A percentile compares a stretch with the other conserved stretches of the same genome.
Evolutionary conservation across 1,140 invertebrate genomes (phyloP).

Genomic region (Euura lappo): DNA sequence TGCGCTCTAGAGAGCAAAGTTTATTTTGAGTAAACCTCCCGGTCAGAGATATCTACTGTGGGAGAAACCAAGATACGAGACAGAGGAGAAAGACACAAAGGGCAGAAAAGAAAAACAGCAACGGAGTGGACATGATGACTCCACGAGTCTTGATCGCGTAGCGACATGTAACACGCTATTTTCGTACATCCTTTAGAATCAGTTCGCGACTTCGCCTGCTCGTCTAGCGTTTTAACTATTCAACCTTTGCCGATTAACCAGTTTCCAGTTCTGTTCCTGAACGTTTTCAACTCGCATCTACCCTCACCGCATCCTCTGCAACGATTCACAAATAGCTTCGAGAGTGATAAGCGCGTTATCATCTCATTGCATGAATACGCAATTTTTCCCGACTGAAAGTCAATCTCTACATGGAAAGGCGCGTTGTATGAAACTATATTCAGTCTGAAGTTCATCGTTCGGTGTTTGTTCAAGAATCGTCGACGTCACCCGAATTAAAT

Average conservation of each 20-base stretch:
- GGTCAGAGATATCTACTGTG: background rate
- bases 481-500: too few species aligned
- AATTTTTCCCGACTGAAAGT: too few species aligned
- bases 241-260: background rate
- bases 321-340: too few species aligned
- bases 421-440: too few species aligned
- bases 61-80: background rate
- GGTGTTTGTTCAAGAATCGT: too few species aligned
- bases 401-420: too few species aligned
- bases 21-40: background rate
- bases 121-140: background rate
- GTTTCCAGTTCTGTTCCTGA: too few species aligned
- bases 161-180: background rate
- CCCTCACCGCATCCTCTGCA: too few species aligned
- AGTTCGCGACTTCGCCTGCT: background rate
- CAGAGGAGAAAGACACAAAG: background rate
- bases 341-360: too few species aligned
- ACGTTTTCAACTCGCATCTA: too few species aligned
- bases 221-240: background rate
- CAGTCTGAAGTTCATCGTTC: too few species aligned
- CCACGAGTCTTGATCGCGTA: background rate
- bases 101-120: background rate
- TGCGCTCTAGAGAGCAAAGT: background rate
- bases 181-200: background rate
- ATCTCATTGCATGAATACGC: too few species aligned